Evolutionary conservation across 2,888 invertebrate species (phyloP), one percentile per base, ranked within the genome.

Genomic region (Tipula unca): DNA sequence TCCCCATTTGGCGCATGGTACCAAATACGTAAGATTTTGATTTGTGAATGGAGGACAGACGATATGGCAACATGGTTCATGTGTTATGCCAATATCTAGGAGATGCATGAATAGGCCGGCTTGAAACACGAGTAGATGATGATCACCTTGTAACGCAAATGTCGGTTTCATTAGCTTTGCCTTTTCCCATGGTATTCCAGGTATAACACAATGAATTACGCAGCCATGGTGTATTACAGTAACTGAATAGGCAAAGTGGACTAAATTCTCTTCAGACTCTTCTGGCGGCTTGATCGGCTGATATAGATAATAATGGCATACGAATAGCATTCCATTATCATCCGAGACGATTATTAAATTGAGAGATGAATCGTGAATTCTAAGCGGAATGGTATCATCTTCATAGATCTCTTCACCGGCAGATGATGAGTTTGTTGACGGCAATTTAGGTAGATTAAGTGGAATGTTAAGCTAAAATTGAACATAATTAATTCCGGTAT

Each of bases 91-190:
- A 85, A 97, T 94, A 91, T 98, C 97, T 85, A 98, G 91, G 32
- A 97, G 91, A 89, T 98, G 97, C 0, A 95, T 94, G 91, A 97
- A 97, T 36, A 96, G 92, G 89, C 95, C 96, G 14, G 97, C 96
- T 29, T 96, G 95, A 88, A 95, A 94, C 0, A 97, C 96, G 42
- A 97, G 90, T 89, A 98, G 93, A 88, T 96, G 95, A 89, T 96
- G 95, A 87, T 95, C 95, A 0, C 90, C 95, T 87, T 95, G 94
- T 85, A 96, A 91, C 1, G 94, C 94, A 90, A 96, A 96, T 0
- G 95, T 94, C 0, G 96, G 96, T 83, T 95, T 92, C 88, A 96
- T 92, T 0, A 94, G 92, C 89, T 95, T 95, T 1, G 96, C 96
- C 87, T 94, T 93, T 0, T 93, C 92, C 95, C 96, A 96, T 0